phyloP scores from a whole-genome alignment of 2,888 invertebrate species.

The Parascotia fuliginaria region DNA sequence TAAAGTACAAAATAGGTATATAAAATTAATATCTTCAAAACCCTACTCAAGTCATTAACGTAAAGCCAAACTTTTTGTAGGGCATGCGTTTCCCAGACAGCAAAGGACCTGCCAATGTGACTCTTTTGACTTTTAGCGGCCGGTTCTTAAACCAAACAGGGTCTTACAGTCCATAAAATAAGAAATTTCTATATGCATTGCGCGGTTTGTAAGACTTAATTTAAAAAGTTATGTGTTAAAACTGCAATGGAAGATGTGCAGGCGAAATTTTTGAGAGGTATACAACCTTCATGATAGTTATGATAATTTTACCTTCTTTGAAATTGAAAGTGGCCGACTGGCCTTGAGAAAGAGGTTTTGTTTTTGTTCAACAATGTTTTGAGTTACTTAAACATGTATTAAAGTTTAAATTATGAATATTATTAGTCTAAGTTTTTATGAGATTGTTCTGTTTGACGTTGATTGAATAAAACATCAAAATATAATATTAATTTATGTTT shows the following conservation, averaged over 20 bases:
- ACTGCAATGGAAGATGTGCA: conserved; percentile 14
- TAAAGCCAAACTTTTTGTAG: conserved; percentile 33
- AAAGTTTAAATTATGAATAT: conserved; percentile 8
- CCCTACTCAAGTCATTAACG: conserved; percentile 35
- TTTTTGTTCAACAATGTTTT: conserved; percentile 38
- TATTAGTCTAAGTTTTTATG: neutral
- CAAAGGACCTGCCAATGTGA: conserved; percentile 72
- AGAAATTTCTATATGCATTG: conserved; percentile 12
- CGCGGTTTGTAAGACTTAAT: conserved; percentile 3
- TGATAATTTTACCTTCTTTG: conserved; percentile 38
- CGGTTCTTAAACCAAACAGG: conserved; percentile 50
- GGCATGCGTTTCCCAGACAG: conserved; percentile 48
- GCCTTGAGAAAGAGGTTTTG: conserved; percentile 56
- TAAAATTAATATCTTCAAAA: too few relatives aligned
- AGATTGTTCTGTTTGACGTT: too few relatives aligned
- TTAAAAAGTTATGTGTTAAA: neutral
- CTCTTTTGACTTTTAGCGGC: conserved; percentile 71
- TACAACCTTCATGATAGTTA: conserved; percentile 34
- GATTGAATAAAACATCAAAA: too few relatives aligned
- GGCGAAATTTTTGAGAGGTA: conserved; percentile 9
- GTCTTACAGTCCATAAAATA: conserved; percentile 15
- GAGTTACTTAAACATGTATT: conserved; percentile 5
- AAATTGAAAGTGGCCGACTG: conserved; percentile 59
- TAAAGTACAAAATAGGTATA: too few relatives aligned
- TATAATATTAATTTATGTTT: too few relatives aligned